Evolutionary conservation across 2,113 vertebrate species (phyloP).

Genomic region (Phodopus roborovskii): DNA sequence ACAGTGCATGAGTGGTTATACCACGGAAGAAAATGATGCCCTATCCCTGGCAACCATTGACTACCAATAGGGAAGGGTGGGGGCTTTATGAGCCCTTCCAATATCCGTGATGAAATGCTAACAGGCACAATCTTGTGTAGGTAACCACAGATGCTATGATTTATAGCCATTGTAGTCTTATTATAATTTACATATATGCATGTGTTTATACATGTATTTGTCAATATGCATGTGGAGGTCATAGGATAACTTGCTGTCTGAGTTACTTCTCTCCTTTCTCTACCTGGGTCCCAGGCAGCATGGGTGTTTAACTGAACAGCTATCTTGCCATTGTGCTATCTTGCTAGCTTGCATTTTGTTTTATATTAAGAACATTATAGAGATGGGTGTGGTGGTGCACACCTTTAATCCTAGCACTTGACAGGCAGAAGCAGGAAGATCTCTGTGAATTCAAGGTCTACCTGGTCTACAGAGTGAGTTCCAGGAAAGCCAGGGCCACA

Average conservation of each 20-base stretch:
- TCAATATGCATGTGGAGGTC: not conserved
- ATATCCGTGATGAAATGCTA: not conserved
- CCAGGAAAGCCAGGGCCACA: not conserved
- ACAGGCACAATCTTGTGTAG: not conserved
- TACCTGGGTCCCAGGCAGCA: not conserved
- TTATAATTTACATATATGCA: not conserved
- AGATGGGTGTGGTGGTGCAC: not conserved
- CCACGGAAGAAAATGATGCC: not conserved
- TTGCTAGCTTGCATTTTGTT: not conserved
- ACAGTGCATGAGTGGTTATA: too few relatives aligned
- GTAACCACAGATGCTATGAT: not conserved
- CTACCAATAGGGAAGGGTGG: not conserved
- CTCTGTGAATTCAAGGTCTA: not conserved
- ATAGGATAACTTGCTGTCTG: not conserved
- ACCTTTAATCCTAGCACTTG: not conserved
- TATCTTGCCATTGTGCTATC: not conserved
- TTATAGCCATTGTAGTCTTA: not conserved
- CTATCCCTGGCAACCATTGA: too few relatives aligned
- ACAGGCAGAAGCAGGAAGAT: not conserved
- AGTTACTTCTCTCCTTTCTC: not conserved
- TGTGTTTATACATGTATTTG: not conserved
- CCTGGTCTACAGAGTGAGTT: not conserved
- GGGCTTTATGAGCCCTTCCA: too few relatives aligned
- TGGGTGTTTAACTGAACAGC: not conserved
- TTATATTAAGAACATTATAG: not conserved